These are phyloP conservation scores for Bombyx mori DNA, from an alignment of 1,140 invertebrate species.

Conservation along the genomic window ASM3026992v2 NC_085117.1:9220001-9220500, in stretches of 20 bases:
- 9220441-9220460: not conserved
- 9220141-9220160: slow-evolving; percentile 2
- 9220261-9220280: not conserved
- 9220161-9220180: not conserved
- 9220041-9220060: slow-evolving; percentile 32
- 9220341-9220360: slow-evolving; percentile 47
- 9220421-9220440: no score
- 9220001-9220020: slow-evolving; percentile 37
- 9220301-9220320: not conserved
- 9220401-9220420: slow-evolving; percentile 5
- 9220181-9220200: no score
- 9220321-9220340: slow-evolving; percentile 19
- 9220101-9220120: not conserved
- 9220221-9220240: not conserved
- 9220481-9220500: slow-evolving; percentile 29
- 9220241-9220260: not conserved
- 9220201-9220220: no score
- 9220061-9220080: slow-evolving; percentile 41
- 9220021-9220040: slow-evolving; percentile 49
- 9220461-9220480: slow-evolving; percentile 50
- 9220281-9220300: no score
- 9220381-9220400: slow-evolving; percentile 30
- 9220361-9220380: slow-evolving; percentile 25
- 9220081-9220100: slow-evolving; percentile 8
- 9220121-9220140: slow-evolving; percentile 19